phyloP scores from a whole-genome alignment of 2,888 invertebrate species.

The Eupithecia centaureata region DNA sequence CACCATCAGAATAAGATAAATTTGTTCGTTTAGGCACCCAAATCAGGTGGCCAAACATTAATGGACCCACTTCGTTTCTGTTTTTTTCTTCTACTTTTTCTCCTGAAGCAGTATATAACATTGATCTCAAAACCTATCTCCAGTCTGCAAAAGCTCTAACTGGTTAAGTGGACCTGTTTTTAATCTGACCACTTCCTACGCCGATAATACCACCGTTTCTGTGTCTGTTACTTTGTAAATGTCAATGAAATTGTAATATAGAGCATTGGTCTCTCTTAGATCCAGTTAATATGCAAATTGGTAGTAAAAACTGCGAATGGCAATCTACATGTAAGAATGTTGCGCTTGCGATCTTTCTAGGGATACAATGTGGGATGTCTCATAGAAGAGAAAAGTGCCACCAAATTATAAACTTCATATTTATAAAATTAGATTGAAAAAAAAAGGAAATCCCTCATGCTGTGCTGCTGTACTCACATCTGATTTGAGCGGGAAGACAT shows the following conservation, averaged over 20 bases:
- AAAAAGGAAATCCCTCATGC: too few species aligned
- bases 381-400: neutral
- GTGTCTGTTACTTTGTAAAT: slow-evolving; percentile 51
- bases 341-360: slow-evolving; percentile 4
- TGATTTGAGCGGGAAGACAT: too few species aligned
- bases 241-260: slow-evolving; percentile 47
- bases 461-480: too few species aligned
- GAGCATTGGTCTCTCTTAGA: slow-evolving; percentile 28
- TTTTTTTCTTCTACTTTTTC: neutral
- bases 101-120: neutral
- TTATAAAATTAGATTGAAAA: too few species aligned
- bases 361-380: too few species aligned
- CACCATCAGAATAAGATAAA: neutral
- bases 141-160: slow-evolving; percentile 38
- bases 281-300: slow-evolving; percentile 17
- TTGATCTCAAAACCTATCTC: slow-evolving; percentile 21
- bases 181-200: slow-evolving; percentile 49
- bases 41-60: too few species aligned
- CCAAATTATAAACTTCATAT: too few species aligned
- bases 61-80: neutral
- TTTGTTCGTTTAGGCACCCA: too few species aligned
- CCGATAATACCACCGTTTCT: slow-evolving; percentile 47
- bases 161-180: slow-evolving; percentile 56
- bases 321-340: slow-evolving; percentile 5
- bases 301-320: slow-evolving; percentile 12